phyloP scores from a whole-genome alignment of 2,888 invertebrate genomes.

The Cactoblastis cactorum region DNA sequence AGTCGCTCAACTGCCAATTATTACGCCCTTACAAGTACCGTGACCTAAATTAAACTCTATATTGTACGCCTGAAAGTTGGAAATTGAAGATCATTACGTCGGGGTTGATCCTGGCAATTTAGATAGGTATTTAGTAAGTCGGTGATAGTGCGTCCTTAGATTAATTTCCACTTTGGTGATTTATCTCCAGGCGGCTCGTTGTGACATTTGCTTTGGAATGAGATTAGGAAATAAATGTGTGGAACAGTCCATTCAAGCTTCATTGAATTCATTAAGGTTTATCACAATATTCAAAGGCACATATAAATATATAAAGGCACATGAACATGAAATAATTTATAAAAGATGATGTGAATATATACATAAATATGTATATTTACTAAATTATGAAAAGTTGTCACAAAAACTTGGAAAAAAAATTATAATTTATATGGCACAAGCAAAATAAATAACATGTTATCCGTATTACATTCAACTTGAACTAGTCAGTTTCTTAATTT shows the following conservation, averaged over 20 bases:
- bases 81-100: not conserved
- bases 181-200: slow-evolving; percentile 5
- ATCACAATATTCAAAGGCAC: not conserved
- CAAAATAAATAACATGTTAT: too few relatives aligned
- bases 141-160: slow-evolving; percentile 18
- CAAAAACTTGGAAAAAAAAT: too few relatives aligned
- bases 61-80: not conserved
- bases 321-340: too few relatives aligned
- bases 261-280: not conserved
- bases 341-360: too few relatives aligned
- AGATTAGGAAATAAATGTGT: not conserved
- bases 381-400: too few relatives aligned
- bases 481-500: too few relatives aligned
- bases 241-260: not conserved
- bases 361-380: too few relatives aligned
- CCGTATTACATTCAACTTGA: too few relatives aligned
- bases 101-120: slow-evolving; percentile 29
- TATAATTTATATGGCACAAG: too few relatives aligned
- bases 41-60: slow-evolving; percentile 10
- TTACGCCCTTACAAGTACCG: not conserved
- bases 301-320: not conserved
- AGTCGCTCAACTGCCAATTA: slow-evolving; percentile 10
- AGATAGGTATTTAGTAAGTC: slow-evolving; percentile 25
- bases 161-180: slow-evolving; percentile 17
- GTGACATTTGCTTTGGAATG: not conserved